Evolutionary conservation across 2,113 vertebrate genomes (phyloP).

Genomic region (Siniperca knerii): DNA sequence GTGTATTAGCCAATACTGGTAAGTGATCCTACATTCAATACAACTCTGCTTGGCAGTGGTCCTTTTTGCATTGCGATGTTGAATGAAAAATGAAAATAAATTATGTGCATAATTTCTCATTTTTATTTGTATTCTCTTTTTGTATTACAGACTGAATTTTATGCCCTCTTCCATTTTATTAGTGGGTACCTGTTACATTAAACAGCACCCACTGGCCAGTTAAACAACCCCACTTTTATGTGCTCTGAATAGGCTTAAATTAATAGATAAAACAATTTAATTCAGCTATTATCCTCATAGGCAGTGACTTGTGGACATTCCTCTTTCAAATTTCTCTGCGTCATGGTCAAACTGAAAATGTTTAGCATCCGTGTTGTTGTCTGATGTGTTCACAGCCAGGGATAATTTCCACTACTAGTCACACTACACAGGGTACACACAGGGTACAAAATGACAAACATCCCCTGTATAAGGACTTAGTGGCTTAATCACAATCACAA

Average conservation of each 20-base stretch:
- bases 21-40: constrained; percentile 69
- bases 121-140: constrained; percentile 42
- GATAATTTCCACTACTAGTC: not conserved
- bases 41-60: constrained; percentile 81
- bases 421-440: not conserved
- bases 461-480: not conserved
- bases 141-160: constrained; percentile 10
- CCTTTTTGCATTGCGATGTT: constrained; percentile 81
- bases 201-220: not conserved
- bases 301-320: not conserved
- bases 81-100: constrained; percentile 79
- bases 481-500: constrained; percentile 26
- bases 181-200: not conserved
- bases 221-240: not conserved
- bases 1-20: constrained; percentile 74
- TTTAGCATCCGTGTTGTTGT: not conserved
- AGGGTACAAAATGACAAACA: constrained; percentile 1
- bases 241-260: not conserved
- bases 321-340: not conserved
- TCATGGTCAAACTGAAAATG: not conserved
- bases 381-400: not conserved
- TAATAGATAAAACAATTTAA: not conserved
- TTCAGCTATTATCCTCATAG: not conserved
- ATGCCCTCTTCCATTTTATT: not conserved
- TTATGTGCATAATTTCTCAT: constrained; percentile 74